Conservation (phyloP, 2,113 vertebrate species). For the Caracal caracal region DNA sequence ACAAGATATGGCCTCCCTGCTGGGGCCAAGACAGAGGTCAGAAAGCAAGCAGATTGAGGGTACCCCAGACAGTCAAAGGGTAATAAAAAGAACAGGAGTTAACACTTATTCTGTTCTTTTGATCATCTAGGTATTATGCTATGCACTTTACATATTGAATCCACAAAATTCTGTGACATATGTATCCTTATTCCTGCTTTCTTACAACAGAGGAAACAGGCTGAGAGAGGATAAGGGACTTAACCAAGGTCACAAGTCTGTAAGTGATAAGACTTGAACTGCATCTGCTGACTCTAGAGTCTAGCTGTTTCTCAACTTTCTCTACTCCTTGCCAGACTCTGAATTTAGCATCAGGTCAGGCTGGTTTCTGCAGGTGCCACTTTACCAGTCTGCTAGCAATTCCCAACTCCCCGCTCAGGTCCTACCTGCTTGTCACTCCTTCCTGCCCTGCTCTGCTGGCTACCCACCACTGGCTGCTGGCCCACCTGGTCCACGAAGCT, state of each 20-base stretch:
- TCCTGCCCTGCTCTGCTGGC: not conserved
- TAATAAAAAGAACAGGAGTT: not conserved
- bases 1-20: slow-evolving; percentile 94
- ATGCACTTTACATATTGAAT: not conserved
- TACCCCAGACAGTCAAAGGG: not conserved
- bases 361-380: not conserved
- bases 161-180: not conserved
- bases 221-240: not conserved
- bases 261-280: not conserved
- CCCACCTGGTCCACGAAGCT: slow-evolving; percentile 96
- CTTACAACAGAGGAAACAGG: slow-evolving; percentile 46
- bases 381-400: slow-evolving; percentile 5
- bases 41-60: not conserved
- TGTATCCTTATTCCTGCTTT: not conserved
- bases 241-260: not conserved
- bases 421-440: not conserved
- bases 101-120: slow-evolving; percentile 7
- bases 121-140: not conserved
- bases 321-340: slow-evolving; percentile 15
- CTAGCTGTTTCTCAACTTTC: slow-evolving; percentile 39
- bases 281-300: not conserved
- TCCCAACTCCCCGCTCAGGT: slow-evolving; percentile 7
- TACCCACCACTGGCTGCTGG: not conserved
- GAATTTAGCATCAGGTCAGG: not conserved
- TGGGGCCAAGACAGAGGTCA: slow-evolving; percentile 45